Conservation (phyloP, 1,140 invertebrate genomes). For the Galendromus occidentalis region DNA sequence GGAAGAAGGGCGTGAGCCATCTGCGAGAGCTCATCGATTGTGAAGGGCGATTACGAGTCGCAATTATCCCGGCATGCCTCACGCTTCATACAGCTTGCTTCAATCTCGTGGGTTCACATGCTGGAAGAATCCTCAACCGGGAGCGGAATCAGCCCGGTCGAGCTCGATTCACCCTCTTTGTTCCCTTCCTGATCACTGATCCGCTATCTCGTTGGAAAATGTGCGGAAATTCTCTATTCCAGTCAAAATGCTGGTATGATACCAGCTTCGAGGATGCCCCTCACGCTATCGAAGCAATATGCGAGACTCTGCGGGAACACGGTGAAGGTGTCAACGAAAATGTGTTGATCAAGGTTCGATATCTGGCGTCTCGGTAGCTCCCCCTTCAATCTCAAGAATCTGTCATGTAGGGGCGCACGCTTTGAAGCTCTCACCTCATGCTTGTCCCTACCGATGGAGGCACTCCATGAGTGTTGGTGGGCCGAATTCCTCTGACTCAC, state of each 20-base stretch:
- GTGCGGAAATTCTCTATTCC: background rate
- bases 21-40: background rate
- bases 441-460: no score
- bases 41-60: background rate
- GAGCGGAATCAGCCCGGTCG: no score
- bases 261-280: background rate
- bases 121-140: no score
- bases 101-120: background rate
- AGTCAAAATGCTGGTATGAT: constrained; percentile 1
- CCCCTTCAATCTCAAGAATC: no score
- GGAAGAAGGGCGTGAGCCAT: background rate
- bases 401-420: no score
- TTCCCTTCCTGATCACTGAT: background rate
- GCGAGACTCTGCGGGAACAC: background rate
- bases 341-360: background rate
- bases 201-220: background rate
- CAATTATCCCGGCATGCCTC: background rate
- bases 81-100: background rate
- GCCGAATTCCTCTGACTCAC: no score
- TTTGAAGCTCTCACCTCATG: no score
- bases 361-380: no score
- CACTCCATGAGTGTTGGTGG: no score
- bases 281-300: background rate
- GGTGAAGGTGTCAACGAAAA: background rate
- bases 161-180: background rate